phyloP scores from a whole-genome alignment of 2,888 invertebrate species.

The Tachystola acroxantha region DNA sequence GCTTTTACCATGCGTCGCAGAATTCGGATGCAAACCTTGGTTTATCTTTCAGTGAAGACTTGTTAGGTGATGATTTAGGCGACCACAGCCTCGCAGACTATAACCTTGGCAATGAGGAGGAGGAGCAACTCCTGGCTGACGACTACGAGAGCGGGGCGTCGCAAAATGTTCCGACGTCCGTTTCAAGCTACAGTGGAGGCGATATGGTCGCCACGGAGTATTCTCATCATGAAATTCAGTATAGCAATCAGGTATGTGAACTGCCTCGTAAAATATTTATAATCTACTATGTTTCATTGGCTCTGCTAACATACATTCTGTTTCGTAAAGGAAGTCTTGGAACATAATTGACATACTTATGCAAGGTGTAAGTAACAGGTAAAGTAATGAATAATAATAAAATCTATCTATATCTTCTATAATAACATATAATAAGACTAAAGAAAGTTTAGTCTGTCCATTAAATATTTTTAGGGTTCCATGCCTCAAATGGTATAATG shows the following conservation, averaged over 20 bases:
- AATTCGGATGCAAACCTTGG: not conserved
- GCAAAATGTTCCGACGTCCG: conserved; percentile 58
- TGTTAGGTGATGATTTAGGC: conserved; percentile 69
- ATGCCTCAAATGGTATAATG: too few species aligned
- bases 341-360: too few species aligned
- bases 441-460: too few species aligned
- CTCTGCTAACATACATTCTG: too few species aligned
- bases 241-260: conserved; percentile 15
- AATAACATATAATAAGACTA: too few species aligned
- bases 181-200: conserved; percentile 35
- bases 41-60: conserved; percentile 61
- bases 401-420: too few species aligned
- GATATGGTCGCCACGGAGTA: conserved; percentile 47
- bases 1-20: conserved; percentile 14
- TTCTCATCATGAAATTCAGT: conserved; percentile 41
- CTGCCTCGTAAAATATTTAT: too few species aligned
- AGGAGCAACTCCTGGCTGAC: conserved; percentile 68
- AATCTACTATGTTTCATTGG: too few species aligned
- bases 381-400: too few species aligned
- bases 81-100: conserved; percentile 71
- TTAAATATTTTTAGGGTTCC: too few species aligned
- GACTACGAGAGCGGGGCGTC: conserved; percentile 56
- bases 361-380: too few species aligned
- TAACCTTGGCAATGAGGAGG: conserved; percentile 72
- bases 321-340: too few species aligned